A percentile compares a stretch with the other conserved stretches of the same genome.
Evolutionary conservation across 1,140 invertebrate genomes (phyloP).

Genomic region (Drosophila jambulina): DNA sequence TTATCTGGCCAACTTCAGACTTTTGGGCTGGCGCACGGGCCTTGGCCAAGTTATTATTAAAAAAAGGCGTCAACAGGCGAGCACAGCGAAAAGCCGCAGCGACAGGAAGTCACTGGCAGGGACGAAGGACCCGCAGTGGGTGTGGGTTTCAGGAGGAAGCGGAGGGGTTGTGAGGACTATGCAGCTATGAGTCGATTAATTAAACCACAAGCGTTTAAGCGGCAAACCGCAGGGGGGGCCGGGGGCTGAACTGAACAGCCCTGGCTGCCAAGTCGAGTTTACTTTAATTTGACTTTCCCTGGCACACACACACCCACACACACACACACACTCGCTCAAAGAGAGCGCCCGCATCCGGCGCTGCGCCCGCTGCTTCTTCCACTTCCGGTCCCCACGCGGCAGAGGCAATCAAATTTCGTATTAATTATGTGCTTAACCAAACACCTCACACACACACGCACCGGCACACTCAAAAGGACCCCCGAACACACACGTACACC

Average conservation of each 20-base stretch:
- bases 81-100: slow-evolving; percentile 20
- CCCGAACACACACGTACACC: slow-evolving; percentile 10
- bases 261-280: slow-evolving; percentile 62
- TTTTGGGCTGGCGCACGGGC: background rate
- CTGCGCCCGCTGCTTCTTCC: slow-evolving; percentile 19
- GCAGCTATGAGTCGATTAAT: slow-evolving; percentile 74
- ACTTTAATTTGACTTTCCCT: slow-evolving; percentile 77
- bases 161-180: background rate
- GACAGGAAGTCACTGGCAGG: slow-evolving; percentile 41
- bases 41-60: slow-evolving; percentile 58
- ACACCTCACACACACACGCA: slow-evolving; percentile 57
- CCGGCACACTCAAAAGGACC: slow-evolving; percentile 1
- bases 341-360: slow-evolving; percentile 41
- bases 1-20: slow-evolving; percentile 42
- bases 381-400: slow-evolving; percentile 69
- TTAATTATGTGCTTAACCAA: slow-evolving; percentile 83
- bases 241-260: background rate
- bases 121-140: background rate
- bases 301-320: background rate
- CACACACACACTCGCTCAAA: background rate
- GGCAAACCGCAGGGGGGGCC: slow-evolving; percentile 56
- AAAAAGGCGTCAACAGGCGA: slow-evolving; percentile 41
- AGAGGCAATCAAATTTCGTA: slow-evolving; percentile 81
- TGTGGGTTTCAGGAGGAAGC: background rate
- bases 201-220: slow-evolving; percentile 80